Evolutionary conservation across 2,113 vertebrate genomes (phyloP), one percentile per base, ranked within the genome.

Genomic region (Puntigrus tetrazona): DNA sequence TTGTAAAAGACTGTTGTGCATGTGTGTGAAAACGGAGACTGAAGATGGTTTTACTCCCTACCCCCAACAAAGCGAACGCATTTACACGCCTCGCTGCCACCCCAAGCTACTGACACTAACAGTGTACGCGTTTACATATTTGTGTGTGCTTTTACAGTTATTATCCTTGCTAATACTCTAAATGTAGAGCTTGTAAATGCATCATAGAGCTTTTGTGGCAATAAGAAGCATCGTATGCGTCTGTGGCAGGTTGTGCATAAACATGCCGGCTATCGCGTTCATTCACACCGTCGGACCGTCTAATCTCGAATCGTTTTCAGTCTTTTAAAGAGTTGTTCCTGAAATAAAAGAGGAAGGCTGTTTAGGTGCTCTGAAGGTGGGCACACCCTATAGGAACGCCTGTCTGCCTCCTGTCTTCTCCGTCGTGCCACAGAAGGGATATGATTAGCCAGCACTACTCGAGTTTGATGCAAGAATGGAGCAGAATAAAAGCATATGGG

Each of bases 341-440:
- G n/a, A 75, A 75, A 85, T 27, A 31, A 80, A 76, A 38, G 27
- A 20, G 61, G 25, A 50, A 75, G 13, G 13, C 43, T 50, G 43
- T 20, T 50, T 50, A 69, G 47, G 80, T 34, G 78, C 47, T 73
- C 81, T 50, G 67, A 47, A 76, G 83, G 63, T 31, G 78, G 50
- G 81, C 84, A 78, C 87, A 84, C 87, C 87, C 87, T 88, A 88
- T 70, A 86, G 84, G 77, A 86, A 84, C 31, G 86, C 47, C 73
- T 83, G 65, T 85, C 45, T 84, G 76, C 84, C 47, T 79, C 38
- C 75, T 50, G 78, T 59, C 81, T 86, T 65, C 63, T 78, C 74
- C 69, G n/a, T 47, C 70, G 50, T 69, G 31, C 8, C 87, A 88
- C 78, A 84, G 87, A 75, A 7, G 59, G 81, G 84, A 86, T 86